Base-by-base conservation (phyloP, 2,113 vertebrate species). In the Amphilophus citrinellus region DNA sequence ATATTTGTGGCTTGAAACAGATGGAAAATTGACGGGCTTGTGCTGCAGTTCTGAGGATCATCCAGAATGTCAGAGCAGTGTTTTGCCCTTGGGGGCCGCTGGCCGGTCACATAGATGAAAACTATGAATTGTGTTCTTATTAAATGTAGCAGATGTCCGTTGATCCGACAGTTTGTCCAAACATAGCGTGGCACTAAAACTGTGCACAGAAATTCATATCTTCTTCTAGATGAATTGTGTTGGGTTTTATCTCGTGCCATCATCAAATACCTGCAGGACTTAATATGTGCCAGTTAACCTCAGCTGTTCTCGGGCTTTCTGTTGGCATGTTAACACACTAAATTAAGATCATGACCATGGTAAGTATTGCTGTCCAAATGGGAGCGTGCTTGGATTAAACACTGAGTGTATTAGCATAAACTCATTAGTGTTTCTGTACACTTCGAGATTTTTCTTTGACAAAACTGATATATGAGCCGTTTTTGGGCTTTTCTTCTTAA, bases 381-480 rank as follows among this genome's bases (percentile, higher is more conserved):
- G 10, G 32, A n/a, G 27, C 27, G 20, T 35, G 68, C 56, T 20
- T 14, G 27, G 47, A 56, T 50, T 32, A 50, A 30, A 73, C 20
- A 14, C 68, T 5, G 4, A 53, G 14, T 22, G 10, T 7, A 10
- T 50, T 15, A 30, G 6, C 7, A 27, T 10, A 44, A 42, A 61
- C 71, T 20, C 15, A 59, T 57, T 66, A 50, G 61, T 2, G 13
- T 11, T 4, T 10, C 62, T 53, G 27, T 11, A 18, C 44, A 44
- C 39, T 57, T 30, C 37, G 1, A 66, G 27, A 39, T 82, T 57
- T 58, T 78, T 63, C 32, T 80, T 42, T 10, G 73, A 76, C 79
- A 85, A 5, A 50, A 6, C 0, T 71, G 59, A 82, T 57, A 24
- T 76, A 56, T n/a, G 50, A 66, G 6, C 20, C 50, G 11, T 37